Evolutionary conservation across 2,113 vertebrate species (phyloP).

Genomic region (Phaethon lepturus): DNA sequence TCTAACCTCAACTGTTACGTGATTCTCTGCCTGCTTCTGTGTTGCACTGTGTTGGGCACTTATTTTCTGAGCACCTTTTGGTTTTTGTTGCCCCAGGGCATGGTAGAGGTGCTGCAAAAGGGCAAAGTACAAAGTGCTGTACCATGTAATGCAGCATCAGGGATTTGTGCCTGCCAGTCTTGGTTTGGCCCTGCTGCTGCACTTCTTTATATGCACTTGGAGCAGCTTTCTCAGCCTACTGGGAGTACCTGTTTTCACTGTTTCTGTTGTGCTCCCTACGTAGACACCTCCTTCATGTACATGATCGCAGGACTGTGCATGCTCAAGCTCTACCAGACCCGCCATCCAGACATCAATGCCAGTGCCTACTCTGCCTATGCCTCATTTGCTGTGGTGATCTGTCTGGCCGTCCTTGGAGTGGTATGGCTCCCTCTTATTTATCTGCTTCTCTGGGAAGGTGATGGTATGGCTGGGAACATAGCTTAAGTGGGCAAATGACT

Average conservation of each 20-base stretch:
- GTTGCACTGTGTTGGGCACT: neutral
- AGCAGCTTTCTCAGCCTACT: neutral
- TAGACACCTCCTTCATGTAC: conserved; percentile 87
- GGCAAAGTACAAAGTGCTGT: neutral
- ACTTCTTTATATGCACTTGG: neutral
- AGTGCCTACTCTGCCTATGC: conserved; percentile 84
- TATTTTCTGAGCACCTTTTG: neutral
- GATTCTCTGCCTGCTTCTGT: neutral
- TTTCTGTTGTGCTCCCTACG: neutral
- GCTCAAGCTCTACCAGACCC: conserved; percentile 86
- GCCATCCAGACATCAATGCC: conserved; percentile 85
- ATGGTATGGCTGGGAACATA: neutral
- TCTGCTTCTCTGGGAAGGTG: neutral
- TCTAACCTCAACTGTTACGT: neutral
- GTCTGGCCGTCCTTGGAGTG: conserved; percentile 83
- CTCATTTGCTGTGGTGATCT: conserved; percentile 81
- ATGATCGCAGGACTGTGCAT: conserved; percentile 85
- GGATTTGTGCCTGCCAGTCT: neutral
- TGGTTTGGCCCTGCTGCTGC: neutral
- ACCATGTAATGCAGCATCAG: neutral
- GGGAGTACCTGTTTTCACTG: neutral
- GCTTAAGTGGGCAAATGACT: neutral
- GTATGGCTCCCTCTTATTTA: conserved; percentile 51
- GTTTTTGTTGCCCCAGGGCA: neutral
- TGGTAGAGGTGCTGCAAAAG: neutral